Base-by-base conservation (phyloP, 2,797 vertebrate species). In the Enteromius trimaculatus region DNA sequence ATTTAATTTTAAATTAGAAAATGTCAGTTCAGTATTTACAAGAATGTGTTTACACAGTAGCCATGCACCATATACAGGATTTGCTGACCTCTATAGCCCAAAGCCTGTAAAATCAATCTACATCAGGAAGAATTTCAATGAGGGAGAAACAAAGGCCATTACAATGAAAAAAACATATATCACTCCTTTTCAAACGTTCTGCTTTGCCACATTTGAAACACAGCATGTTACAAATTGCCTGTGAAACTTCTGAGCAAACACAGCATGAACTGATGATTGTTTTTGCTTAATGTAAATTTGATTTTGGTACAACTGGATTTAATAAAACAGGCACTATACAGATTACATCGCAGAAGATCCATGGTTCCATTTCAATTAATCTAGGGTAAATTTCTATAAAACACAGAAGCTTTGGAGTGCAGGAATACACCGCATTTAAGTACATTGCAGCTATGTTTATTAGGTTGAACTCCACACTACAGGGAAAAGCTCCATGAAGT, bases 1-100 rank as follows among this genome's bases (percentile, higher is more conserved):
- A 86, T 90, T 91, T 90, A 84, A 91, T 92, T 85, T 91, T 92
- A 92, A 92, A 92, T 92, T 89, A 94, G 86, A 93, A 92, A 90
- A 92, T 79, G 91, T 92, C 92, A 89, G 92, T 90, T 87, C 78
- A 86, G 47, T 92, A 90, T 92, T 81, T 91, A 92, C 90, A 94
- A 88, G 89, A 94, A 92, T 92, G 86, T 89, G 83, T 88, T 87
- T 92, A 85, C 89, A 89, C 39, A 85, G 84, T 88, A 89, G 88
- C 86, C 87, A 82, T 91, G 88, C 84, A 87, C 86, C 86, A 86
- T 47, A 85, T 44, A 60, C 87, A 82, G 26, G 88, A 88, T 90
- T 79, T 88, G 82, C 82, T 88, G 83, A 88, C 82, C 83, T 88
- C 88, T 91, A 91, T 80, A 90, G 89, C 86, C 86, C 85, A 90